Conservation (phyloP, 23 tunicate genomes). For the Aplidium turbinatum region DNA sequence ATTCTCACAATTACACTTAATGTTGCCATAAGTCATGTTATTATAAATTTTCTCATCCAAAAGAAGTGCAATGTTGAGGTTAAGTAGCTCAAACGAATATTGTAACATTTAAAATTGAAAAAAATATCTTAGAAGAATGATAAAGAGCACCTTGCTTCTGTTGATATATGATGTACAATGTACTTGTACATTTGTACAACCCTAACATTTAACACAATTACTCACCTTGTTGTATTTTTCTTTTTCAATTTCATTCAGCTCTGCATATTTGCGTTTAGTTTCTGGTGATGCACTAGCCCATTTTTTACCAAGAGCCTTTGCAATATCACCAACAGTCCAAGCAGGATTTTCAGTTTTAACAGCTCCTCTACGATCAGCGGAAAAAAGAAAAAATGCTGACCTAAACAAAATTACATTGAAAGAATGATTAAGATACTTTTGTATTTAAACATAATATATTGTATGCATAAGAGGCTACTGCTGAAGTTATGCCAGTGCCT, state of each 20-base stretch:
- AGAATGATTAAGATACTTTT: too few species aligned
- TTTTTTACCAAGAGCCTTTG: slow-evolving; percentile 81
- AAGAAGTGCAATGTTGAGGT: too few species aligned
- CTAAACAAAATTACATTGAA: slow-evolving; percentile 34
- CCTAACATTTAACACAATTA: neutral
- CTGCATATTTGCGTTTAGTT: slow-evolving; percentile 63
- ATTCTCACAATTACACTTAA: neutral
- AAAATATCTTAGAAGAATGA: too few species aligned
- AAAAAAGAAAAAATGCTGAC: slow-evolving; percentile 96
- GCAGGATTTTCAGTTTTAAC: slow-evolving; percentile 72
- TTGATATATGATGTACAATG: neutral
- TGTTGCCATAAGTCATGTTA: neutral
- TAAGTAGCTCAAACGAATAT: too few species aligned
- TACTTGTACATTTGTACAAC: neutral
- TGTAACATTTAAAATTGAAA: too few species aligned
- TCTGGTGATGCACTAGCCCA: slow-evolving; percentile 73
- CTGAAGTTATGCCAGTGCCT: too few species aligned
- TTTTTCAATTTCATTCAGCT: slow-evolving; percentile 56
- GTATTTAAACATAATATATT: too few species aligned
- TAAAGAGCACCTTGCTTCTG: too few species aligned
- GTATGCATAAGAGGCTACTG: too few species aligned
- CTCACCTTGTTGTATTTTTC: slow-evolving; percentile 77
- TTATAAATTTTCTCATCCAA: slow-evolving; percentile 4
- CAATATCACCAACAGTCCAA: slow-evolving; percentile 87
- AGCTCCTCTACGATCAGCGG: slow-evolving; percentile 70